Conservation (phyloP, 1,140 invertebrate genomes). For the Listronotus oregonensis region DNA sequence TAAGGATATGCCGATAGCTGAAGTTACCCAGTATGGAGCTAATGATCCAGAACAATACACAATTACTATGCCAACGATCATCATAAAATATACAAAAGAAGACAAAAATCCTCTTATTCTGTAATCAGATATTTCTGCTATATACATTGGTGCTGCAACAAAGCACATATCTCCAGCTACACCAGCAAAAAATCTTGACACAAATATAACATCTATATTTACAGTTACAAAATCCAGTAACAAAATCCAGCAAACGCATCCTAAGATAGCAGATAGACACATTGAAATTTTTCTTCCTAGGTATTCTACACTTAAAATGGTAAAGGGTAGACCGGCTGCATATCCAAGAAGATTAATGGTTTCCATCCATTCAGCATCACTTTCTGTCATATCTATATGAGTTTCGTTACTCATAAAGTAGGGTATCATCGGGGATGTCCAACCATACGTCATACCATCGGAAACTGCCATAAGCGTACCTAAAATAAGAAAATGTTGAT, state of each 20-base stretch:
- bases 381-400: too few relatives aligned
- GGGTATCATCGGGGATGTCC: too few relatives aligned
- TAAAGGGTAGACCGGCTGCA: constrained; percentile 59
- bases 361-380: too few relatives aligned
- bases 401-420: too few relatives aligned
- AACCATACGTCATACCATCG: constrained; percentile 22
- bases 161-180: constrained; percentile 44
- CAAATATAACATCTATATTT: constrained; percentile 45
- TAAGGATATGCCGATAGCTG: constrained; percentile 34
- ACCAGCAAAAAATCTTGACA: constrained; percentile 55
- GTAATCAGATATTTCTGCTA: constrained; percentile 45
- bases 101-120: constrained; percentile 45
- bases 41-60: constrained; percentile 41
- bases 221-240: constrained; percentile 58
- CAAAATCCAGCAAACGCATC: constrained; percentile 64
- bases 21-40: constrained; percentile 33
- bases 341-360: constrained; percentile 33
- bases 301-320: constrained; percentile 61
- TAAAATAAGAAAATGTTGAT: constrained; percentile 7
- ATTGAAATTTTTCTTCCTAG: constrained; percentile 67
- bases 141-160: constrained; percentile 48
- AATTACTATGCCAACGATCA: constrained; percentile 41
- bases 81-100: constrained; percentile 43
- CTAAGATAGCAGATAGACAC: constrained; percentile 61
- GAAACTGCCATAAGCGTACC: constrained; percentile 14